A percentile compares a stretch with the other conserved stretches of the same genome.
Evolutionary conservation across 1,140 invertebrate species (phyloP).

Genomic region (Drosophila suzukii): DNA sequence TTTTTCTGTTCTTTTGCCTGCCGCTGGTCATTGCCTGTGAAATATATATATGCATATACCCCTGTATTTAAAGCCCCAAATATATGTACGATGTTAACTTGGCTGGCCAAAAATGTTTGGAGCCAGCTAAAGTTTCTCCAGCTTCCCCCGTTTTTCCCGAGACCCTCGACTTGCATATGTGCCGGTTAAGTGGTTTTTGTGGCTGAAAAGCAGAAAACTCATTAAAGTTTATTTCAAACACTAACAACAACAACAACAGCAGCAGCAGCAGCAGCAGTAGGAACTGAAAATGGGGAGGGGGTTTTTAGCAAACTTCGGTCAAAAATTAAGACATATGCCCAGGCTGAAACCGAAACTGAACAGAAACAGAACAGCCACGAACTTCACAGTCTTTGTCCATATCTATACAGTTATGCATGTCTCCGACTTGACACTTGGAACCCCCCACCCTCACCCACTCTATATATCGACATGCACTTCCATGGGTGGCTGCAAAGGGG

Average conservation of each 20-base stretch:
- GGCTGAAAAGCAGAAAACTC: conserved; percentile 76
- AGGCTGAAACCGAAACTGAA: conserved; percentile 44
- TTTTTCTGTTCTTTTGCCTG: conserved; percentile 6
- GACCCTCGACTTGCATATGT: conserved; percentile 61
- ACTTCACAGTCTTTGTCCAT: conserved; percentile 15
- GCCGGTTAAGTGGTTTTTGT: conserved; percentile 76
- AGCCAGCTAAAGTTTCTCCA: conserved; percentile 59
- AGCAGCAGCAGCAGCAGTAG: not conserved
- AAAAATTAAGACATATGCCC: conserved; percentile 71
- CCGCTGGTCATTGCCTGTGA: conserved; percentile 26
- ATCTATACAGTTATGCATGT: conserved; percentile 34
- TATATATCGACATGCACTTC: conserved; percentile 40
- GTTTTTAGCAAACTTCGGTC: conserved; percentile 49
- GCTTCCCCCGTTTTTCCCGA: conserved; percentile 9
- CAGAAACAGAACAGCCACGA: conserved; percentile 30
- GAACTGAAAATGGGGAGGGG: not conserved
- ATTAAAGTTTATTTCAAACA: conserved; percentile 76
- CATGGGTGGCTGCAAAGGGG: conserved; percentile 5
- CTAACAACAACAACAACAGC: conserved; percentile 54
- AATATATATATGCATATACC: conserved; percentile 4
- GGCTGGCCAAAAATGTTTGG: conserved; percentile 60
- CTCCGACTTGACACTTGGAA: conserved; percentile 17
- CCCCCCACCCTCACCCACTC: no score
- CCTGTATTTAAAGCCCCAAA: conserved; percentile 11
- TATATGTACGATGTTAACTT: conserved; percentile 52